Percentiles rank a stretch among this genome's conserved stretches.
These are phyloP conservation scores for Anagyrus pseudococci DNA, from an alignment of 2,888 invertebrate species.

Conservation along the genomic window DNA sequence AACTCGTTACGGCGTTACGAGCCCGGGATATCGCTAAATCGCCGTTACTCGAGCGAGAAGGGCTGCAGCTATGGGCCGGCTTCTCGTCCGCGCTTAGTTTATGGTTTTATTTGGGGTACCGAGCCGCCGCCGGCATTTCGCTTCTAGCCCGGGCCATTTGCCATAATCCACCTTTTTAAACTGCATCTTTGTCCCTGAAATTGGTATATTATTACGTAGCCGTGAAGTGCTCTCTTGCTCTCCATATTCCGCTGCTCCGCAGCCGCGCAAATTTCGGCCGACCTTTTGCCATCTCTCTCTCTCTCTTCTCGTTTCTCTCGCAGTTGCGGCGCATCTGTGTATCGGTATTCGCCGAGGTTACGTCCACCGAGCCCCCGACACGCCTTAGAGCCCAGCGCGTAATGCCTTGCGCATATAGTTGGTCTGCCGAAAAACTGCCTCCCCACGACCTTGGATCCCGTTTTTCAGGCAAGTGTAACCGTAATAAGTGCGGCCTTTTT, in stretches of 20 bases:
- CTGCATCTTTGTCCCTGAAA: conserved; percentile 55
- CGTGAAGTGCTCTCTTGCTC: conserved; percentile 38
- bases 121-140: too few species aligned
- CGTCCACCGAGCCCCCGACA: too few species aligned
- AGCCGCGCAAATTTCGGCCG: not conserved
- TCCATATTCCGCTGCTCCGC: conserved; percentile 15
- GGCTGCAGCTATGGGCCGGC: conserved; percentile 37
- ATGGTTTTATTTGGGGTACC: conserved; percentile 57
- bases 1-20: too few species aligned
- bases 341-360: too few species aligned
- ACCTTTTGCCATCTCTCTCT: too few species aligned
- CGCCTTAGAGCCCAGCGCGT: too few species aligned
- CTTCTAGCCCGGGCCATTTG: too few species aligned
- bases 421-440: too few species aligned
- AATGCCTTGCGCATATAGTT: too few species aligned
- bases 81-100: conserved; percentile 48
- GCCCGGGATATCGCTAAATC: not conserved
- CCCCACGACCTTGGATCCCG: conserved; percentile 25
- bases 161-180: conserved; percentile 51
- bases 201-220: conserved; percentile 54
- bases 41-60: conserved; percentile 37
- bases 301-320: not conserved
- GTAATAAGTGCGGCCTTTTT: conserved; percentile 37
- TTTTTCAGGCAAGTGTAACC: conserved; percentile 33
- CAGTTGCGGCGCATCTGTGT: too few species aligned